These are phyloP conservation scores for Heliconius eleuchia DNA, from an alignment of 1,140 invertebrate species.

Conservation along the genomic window DNA sequence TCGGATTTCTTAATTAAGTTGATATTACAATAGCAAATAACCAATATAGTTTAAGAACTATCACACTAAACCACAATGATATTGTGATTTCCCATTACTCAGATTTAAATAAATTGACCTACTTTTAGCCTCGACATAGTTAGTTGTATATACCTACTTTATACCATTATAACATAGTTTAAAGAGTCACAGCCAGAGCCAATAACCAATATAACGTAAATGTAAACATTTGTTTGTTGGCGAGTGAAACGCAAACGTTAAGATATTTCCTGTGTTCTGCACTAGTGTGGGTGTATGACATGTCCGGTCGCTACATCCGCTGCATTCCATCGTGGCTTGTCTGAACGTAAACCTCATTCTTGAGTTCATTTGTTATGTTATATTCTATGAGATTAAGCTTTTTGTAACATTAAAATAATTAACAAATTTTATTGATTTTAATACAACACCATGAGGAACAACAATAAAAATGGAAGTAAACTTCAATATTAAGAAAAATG, in stretches of 20 bases:
- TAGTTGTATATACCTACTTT: not conserved
- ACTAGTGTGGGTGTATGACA: conserved; percentile 25
- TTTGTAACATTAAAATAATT: too few species aligned
- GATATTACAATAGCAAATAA: too few species aligned
- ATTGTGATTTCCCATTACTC: not conserved
- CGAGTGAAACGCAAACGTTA: conserved; percentile 26
- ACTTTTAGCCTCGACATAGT: not conserved
- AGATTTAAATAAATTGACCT: not conserved
- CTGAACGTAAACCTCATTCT: conserved; percentile 20
- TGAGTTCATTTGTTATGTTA: conserved; percentile 5
- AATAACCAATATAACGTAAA: conserved; percentile 18
- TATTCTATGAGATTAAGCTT: not conserved
- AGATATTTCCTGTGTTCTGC: conserved; percentile 36
- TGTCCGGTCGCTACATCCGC: conserved; percentile 28
- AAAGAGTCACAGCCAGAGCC: not conserved
- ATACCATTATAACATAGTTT: not conserved
- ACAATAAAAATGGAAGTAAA: too few species aligned
- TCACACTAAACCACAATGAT: too few species aligned
- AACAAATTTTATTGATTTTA: too few species aligned
- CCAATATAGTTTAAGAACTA: too few species aligned
- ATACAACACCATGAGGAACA: too few species aligned
- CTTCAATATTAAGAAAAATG: too few species aligned
- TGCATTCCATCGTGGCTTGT: conserved; percentile 15
- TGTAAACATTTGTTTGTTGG: conserved; percentile 24
- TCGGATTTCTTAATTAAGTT: too few species aligned